Base-by-base conservation (phyloP, 2,113 vertebrate species). In the Dolichotis patagonum region DNA sequence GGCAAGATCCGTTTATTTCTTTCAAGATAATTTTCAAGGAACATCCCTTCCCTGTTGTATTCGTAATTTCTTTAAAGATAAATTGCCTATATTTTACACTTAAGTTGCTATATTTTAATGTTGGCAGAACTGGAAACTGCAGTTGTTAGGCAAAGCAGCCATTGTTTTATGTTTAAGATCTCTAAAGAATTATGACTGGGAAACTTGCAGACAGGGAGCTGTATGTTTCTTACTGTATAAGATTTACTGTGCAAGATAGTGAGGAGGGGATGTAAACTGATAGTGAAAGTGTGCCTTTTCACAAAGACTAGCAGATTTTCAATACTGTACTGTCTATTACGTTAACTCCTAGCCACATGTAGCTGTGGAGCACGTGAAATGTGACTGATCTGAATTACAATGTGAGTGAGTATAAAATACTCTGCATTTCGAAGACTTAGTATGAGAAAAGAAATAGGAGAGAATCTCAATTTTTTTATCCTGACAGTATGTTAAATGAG, bases 1-100 rank as follows among this genome's bases (percentile, higher is more conserved):
- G 99, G 99, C 99, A 98, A 98, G 98, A 96, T 85, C 73, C 73
- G 89, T 73, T 96, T 46, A 58, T 90, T 97, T 85, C n/a, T 94
- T 96, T 96, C 87, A 84, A 88, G 49, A 91, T 17, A 93, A 58
- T 84, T 95, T 85, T 87, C 2, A 95, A 94, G 90, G 86, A 96
- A 96, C 94, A 88, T 86, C 58, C 9, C 91, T 85, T 78, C 46
- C 62, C 52, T 56, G 46, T 91, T 97, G 92, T 67, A 92, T 80
- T 91, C 7, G 12, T 94, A 77, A 88, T 85, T 90, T 91, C 22
- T 92, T 93, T 94, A 83, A 94, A 82, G 67, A 73, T 73, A 86
- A n/a, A 20, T 85, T 63, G 5, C 80, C 5, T 90, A 1, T 75
- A 86, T 84, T 88, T 54, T 94, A 43, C 77, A 22, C 93, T 94